phyloP scores from a whole-genome alignment of 2,888 invertebrate species.

The Ichneumoninae sp. region DNA sequence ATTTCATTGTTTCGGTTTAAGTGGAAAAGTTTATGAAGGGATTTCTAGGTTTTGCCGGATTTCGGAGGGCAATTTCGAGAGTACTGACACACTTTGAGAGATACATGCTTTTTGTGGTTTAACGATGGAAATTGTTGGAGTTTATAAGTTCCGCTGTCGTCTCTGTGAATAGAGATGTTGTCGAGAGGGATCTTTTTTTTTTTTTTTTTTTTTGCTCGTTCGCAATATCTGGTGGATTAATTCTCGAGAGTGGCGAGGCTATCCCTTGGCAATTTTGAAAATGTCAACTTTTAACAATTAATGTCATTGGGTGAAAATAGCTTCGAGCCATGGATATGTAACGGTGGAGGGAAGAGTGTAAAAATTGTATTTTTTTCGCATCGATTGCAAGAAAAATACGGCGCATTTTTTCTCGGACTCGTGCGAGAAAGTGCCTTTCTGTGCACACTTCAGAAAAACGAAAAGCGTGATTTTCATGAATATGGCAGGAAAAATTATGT shows the following conservation, averaged over 20 bases:
- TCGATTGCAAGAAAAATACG: too few relatives aligned
- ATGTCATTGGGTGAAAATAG: constrained; percentile 30
- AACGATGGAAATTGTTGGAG: not conserved
- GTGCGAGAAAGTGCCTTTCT: too few relatives aligned
- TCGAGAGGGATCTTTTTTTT: not conserved
- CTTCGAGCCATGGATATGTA: constrained; percentile 3
- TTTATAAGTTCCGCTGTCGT: not conserved
- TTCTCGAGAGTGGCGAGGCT: constrained; percentile 17
- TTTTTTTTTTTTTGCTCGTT: not conserved
- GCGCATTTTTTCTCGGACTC: too few relatives aligned
- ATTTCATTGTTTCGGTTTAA: too few relatives aligned
- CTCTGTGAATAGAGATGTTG: not conserved
- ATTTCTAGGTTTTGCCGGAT: too few relatives aligned
- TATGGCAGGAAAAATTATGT: too few relatives aligned
- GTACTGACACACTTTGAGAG: not conserved
- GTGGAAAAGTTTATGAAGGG: too few relatives aligned
- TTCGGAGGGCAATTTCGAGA: too few relatives aligned
- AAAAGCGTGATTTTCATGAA: too few relatives aligned
- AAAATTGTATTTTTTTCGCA: too few relatives aligned
- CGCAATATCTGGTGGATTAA: constrained; percentile 35
- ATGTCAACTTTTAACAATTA: constrained; percentile 38
- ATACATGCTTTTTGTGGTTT: not conserved
- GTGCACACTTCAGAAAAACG: too few relatives aligned
- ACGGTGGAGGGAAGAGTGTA: not conserved
- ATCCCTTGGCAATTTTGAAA: constrained; percentile 30